Conservation (phyloP, 2,888 invertebrate species). For the Ypsolopha sequella region DNA sequence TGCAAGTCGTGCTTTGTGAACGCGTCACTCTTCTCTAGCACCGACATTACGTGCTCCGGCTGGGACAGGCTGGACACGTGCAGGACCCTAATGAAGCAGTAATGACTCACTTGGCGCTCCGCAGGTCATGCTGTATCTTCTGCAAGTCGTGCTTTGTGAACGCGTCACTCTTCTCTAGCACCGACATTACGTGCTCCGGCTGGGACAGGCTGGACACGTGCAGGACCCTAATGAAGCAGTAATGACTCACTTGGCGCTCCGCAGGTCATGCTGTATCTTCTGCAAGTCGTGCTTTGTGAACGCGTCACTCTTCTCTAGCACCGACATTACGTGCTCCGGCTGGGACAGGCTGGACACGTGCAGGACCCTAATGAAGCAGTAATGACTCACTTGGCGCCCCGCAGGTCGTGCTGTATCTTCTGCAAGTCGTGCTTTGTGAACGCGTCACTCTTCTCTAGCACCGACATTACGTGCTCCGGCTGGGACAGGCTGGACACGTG, state of each 20-base stretch:
- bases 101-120: conserved; percentile 73
- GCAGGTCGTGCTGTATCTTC: conserved; percentile 74
- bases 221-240: conserved; percentile 79
- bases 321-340: conserved; percentile 76
- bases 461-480: conserved; percentile 66
- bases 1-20: conserved; percentile 77
- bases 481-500: no score
- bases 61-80: conserved; percentile 86
- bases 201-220: conserved; percentile 86
- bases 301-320: conserved; percentile 76
- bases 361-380: conserved; percentile 79
- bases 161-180: conserved; percentile 76
- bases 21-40: conserved; percentile 76
- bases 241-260: conserved; percentile 73
- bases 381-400: conserved; percentile 73
- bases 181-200: conserved; percentile 76
- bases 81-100: conserved; percentile 79
- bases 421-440: conserved; percentile 77
- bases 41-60: conserved; percentile 76
- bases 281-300: conserved; percentile 77
- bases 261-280: conserved; percentile 74
- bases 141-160: conserved; percentile 77
- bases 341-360: conserved; percentile 87
- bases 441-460: conserved; percentile 76
- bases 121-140: conserved; percentile 74